Base-by-base conservation (phyloP, 2,888 invertebrate genomes). In the Brachypalpus laphriformis region DNA sequence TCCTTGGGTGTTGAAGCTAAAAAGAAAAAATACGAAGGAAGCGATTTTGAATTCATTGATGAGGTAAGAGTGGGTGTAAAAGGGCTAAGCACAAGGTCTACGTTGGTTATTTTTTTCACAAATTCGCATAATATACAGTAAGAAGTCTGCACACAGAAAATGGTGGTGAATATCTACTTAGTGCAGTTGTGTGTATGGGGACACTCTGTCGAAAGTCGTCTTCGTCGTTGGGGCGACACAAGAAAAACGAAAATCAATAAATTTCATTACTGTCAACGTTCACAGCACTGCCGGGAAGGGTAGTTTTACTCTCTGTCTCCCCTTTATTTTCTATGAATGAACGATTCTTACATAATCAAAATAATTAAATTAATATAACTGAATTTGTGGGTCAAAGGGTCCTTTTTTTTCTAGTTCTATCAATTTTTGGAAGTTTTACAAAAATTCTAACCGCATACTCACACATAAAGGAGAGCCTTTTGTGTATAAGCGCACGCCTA, bases 41-140 rank as follows among this genome's bases (percentile, higher is more conserved):
- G 91, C 87, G 96, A 96, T 91, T 96, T 95, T 91, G 96, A 95
- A 91, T 96, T 95, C 91, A 95, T 95, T 90, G 95, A 96, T 92
- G 95, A 96, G 95, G 95, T 95, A 93, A 93, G 91, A 31, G 28
- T 1, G 31, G 25, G 16, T 42, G 8, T 8, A 11, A 9, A 20
- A 47, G 6, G 18, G 11, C 11, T 20, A 47, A 47, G 14, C 42
- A 37, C 37, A 16, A 42, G 42, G 18, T 47, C 47, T 9, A 47
- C 8, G 3, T 74, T 63, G 16, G 28, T 18, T 40, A 25, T 18
- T 51, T 68, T 49, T 51, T 49, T 45, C 65, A 37, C 14, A 16
- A 51, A 40, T 42, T 57, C 40, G 31, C 57, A 54, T 22, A 47
- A 22, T 51, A 45, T 45, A 66, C 49, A 63, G 25, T 65, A 45